Base-by-base conservation (phyloP, 2,888 invertebrate genomes). In the Hipparchia sbordonii region DNA sequence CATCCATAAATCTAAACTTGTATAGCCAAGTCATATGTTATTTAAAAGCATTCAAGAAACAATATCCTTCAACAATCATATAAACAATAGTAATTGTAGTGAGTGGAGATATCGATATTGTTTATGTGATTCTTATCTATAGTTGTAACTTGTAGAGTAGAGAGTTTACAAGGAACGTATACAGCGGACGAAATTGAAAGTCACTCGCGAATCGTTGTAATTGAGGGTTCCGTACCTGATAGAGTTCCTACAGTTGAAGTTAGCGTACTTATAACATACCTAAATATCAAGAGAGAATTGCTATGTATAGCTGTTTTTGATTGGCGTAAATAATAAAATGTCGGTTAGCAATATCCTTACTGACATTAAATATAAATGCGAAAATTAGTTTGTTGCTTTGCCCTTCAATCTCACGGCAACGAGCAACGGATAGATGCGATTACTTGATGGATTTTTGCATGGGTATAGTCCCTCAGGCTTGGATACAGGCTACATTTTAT, bases 101-200 rank as follows among this genome's bases (percentile, higher is more conserved):
- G 45, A 45, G 67, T 7, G 39, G 67, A 56, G 67, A 67, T 67
- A 45, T 56, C n/a, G 66, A 68, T 54, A 72, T 68, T 57, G 71
- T 72, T 67, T 52, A 62, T 72, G 75, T 74, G 65, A 73, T 59
- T 65, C 72, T 77, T 78, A 78, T 77, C 78, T 67, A 39, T 52
- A 66, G 67, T 72, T 69, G 75, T 75, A 67, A 56, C 63, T 63
- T 51, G 56, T 67, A 67, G 67, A 67, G 65, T 46, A 61, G 54
- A 70, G 52, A 70, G 71, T 76, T 74, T 72, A 77, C 72, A 74
- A 60, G 23, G 67, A 63, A 60, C 56, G 56, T 52, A 45, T 46
- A 56, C 63, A 33, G 51, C 51, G 23, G 51, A 63, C 54, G 8
- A 66, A 66, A 6, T 33, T 45, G 45, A 9, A 13, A n/a, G 45